Conservation (phyloP, 1,140 invertebrate genomes). For the Listronotus bonariensis region DNA sequence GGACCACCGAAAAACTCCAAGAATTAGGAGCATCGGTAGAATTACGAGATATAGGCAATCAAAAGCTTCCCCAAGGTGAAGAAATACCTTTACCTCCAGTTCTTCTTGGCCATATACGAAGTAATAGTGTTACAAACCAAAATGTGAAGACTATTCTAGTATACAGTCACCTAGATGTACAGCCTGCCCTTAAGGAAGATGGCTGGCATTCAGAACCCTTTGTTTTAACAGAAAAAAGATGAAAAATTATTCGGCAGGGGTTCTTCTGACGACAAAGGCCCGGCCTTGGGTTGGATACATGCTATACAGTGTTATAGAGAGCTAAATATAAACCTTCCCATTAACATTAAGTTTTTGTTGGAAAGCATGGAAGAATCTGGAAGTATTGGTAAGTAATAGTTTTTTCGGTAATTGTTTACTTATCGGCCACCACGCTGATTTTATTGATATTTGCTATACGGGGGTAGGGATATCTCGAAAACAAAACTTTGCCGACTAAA, state of each 20-base stretch:
- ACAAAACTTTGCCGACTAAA: too few species aligned
- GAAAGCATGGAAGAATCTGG: conserved; percentile 99
- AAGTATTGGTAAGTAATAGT: conserved; percentile 62
- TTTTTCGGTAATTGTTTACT: too few species aligned
- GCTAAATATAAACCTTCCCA: conserved; percentile 78
- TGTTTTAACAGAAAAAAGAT: conserved; percentile 81
- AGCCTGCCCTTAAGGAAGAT: conserved; percentile 89
- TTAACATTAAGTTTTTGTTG: conserved; percentile 97
- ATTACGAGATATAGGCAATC: conserved; percentile 81
- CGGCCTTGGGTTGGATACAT: conserved; percentile 91
- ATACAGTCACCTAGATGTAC: conserved; percentile 98
- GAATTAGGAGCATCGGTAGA: conserved; percentile 76
- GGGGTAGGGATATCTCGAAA: too few species aligned
- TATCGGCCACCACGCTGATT: too few species aligned
- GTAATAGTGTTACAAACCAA: conserved; percentile 76
- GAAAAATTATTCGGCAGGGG: conserved; percentile 87
- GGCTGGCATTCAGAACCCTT: conserved; percentile 97
- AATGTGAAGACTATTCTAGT: conserved; percentile 86
- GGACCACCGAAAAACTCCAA: conserved; percentile 75
- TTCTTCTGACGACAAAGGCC: conserved; percentile 93
- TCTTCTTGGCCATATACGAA: conserved; percentile 68
- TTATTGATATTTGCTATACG: too few species aligned
- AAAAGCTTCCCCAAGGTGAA: conserved; percentile 75
- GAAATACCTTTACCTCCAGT: conserved; percentile 84
- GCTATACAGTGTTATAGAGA: conserved; percentile 87